Evolutionary conservation across 2,113 vertebrate species (phyloP).

Genomic region (Syngnathus scovelli): DNA sequence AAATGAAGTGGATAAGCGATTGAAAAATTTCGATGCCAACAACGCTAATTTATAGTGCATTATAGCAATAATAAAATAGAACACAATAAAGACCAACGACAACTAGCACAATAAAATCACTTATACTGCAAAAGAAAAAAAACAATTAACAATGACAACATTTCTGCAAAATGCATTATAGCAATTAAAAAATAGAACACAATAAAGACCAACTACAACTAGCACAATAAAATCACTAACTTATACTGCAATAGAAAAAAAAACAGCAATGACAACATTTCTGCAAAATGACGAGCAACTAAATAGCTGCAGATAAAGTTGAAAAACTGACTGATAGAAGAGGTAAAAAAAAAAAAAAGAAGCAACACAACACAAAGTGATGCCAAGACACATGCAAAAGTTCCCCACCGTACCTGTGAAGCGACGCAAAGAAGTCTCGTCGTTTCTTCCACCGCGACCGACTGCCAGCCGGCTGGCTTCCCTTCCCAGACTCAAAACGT

Average conservation of each 20-base stretch:
- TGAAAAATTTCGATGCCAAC: neutral
- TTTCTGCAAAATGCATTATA: too few species aligned
- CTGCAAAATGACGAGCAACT: neutral
- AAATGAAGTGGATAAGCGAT: neutral
- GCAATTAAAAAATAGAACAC: too few species aligned
- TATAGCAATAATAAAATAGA: too few species aligned
- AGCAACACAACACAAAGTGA: neutral
- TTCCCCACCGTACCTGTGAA: slow-evolving; percentile 46
- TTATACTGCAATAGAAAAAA: too few species aligned
- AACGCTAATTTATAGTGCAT: too few species aligned
- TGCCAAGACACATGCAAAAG: slow-evolving; percentile 2
- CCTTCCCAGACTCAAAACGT: slow-evolving; percentile 23
- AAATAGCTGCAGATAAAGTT: neutral
- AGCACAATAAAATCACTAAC: too few species aligned
- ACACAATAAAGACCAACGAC: too few species aligned
- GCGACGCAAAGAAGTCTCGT: slow-evolving; percentile 11
- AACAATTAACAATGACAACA: too few species aligned
- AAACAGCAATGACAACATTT: too few species aligned
- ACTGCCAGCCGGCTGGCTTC: slow-evolving; percentile 7
- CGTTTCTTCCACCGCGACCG: slow-evolving; percentile 20
- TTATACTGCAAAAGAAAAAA: too few species aligned
- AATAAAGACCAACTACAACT: too few species aligned
- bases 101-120: too few species aligned
- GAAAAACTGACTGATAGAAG: neutral
- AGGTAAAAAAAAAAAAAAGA: neutral